Conservation (phyloP, 2,888 invertebrate genomes). For the Didymodactylos carnosus region DNA sequence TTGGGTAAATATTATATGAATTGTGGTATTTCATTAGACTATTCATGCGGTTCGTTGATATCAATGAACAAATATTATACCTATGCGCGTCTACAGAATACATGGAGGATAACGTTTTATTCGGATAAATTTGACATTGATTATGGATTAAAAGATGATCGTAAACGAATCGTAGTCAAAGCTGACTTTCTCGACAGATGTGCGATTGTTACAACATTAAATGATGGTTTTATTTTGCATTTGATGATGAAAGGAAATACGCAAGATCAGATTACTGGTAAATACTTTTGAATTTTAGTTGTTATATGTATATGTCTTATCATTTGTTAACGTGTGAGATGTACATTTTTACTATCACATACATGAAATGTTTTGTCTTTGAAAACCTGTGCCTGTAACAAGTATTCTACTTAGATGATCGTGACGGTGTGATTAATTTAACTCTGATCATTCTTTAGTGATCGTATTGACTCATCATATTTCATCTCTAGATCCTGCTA, state of each 20-base stretch:
- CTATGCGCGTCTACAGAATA: background rate
- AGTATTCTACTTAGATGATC: too few relatives aligned
- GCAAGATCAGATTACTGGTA: background rate
- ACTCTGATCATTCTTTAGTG: too few relatives aligned
- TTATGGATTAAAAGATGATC: background rate
- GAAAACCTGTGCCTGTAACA: too few relatives aligned
- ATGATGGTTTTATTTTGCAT: background rate
- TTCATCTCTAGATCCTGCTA: too few relatives aligned
- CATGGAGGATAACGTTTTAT: background rate
- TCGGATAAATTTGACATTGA: background rate
- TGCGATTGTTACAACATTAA: background rate
- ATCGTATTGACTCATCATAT: too few relatives aligned
- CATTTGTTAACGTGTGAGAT: too few relatives aligned
- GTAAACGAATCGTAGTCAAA: background rate
- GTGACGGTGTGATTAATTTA: too few relatives aligned
- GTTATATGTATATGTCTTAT: too few relatives aligned
- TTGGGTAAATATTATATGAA: background rate
- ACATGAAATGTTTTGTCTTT: too few relatives aligned
- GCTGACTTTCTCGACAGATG: background rate
- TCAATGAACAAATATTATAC: background rate
- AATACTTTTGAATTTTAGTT: too few relatives aligned
- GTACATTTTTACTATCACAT: too few relatives aligned
- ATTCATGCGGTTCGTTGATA: background rate
- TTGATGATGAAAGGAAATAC: background rate
- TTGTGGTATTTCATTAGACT: background rate